Percentiles rank a stretch among this genome's conserved stretches.
Conservation (phyloP, 1,140 invertebrate species). For the fruit fly (Drosophila melanogaster) region Release_6_plus_ISO1_MT NT_033777.3:10632501-10633000, state of each 20-base stretch:
- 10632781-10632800: slow-evolving; percentile 44
- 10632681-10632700: slow-evolving; percentile 2
- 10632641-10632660: not conserved
- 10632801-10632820: slow-evolving; percentile 18
- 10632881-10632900: slow-evolving; percentile 37
- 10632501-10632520: no score
- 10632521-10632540: no score
- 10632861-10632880: slow-evolving; percentile 24
- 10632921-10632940: slow-evolving; percentile 82
- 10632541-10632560: no score
- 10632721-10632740: slow-evolving; percentile 52
- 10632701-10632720: slow-evolving; percentile 42
- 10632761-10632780: slow-evolving; percentile 39
- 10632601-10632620: no score
- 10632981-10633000: slow-evolving; percentile 83
- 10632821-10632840: slow-evolving; percentile 48
- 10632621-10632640: no score
- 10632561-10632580: no score
- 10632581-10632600: no score
- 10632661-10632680: slow-evolving; percentile 24
- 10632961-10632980: slow-evolving; percentile 69
- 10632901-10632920: slow-evolving; percentile 74
- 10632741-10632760: not conserved
- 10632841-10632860: slow-evolving; percentile 50
- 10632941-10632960: slow-evolving; percentile 81